A percentile compares a stretch with the other conserved stretches of the same genome.
phyloP scores from a whole-genome alignment of 2,888 invertebrate genomes.

The Invenusta paracnida region DNA sequence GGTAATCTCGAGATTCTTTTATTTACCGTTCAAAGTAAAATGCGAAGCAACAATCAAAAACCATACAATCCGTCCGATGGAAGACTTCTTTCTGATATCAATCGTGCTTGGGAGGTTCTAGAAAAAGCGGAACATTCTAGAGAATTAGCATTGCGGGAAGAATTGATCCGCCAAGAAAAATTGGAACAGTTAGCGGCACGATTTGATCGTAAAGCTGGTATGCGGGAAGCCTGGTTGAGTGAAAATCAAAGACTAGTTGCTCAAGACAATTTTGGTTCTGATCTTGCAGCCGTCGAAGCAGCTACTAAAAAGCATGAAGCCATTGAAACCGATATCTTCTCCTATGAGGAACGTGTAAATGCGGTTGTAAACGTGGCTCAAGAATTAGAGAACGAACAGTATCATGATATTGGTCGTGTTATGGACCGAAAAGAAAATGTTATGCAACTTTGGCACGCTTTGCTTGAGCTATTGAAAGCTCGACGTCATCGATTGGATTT shows the following conservation, averaged over 20 bases:
- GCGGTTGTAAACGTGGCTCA: constrained; percentile 95
- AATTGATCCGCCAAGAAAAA: constrained; percentile 94
- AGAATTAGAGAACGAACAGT: constrained; percentile 90
- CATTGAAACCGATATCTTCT: constrained; percentile 98
- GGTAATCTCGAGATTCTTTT: constrained; percentile 42
- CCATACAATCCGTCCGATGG: constrained; percentile 92
- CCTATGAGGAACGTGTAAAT: constrained; percentile 96
- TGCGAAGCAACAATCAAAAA: constrained; percentile 97
- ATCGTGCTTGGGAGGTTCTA: constrained; percentile 94
- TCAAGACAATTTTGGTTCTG: constrained; percentile 92
- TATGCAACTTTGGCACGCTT: constrained; percentile 89
- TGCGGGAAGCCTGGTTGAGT: constrained; percentile 98
- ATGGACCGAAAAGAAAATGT: constrained; percentile 87
- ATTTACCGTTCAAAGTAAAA: constrained; percentile 89
- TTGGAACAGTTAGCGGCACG: constrained; percentile 89
- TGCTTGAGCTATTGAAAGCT: constrained; percentile 85
- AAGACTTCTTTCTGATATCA: constrained; percentile 96
- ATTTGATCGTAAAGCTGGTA: constrained; percentile 95
- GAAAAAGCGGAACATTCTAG: constrained; percentile 97
- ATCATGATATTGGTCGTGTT: constrained; percentile 89
- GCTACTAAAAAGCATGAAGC: constrained; percentile 99
- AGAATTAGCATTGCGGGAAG: constrained; percentile 90
- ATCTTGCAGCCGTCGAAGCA: constrained; percentile 94
- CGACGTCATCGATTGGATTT: constrained; percentile 86
- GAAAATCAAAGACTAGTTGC: constrained; percentile 97